phyloP scores from a whole-genome alignment of 2,797 vertebrate genomes.

The Eurystomus glaucurus region DNA sequence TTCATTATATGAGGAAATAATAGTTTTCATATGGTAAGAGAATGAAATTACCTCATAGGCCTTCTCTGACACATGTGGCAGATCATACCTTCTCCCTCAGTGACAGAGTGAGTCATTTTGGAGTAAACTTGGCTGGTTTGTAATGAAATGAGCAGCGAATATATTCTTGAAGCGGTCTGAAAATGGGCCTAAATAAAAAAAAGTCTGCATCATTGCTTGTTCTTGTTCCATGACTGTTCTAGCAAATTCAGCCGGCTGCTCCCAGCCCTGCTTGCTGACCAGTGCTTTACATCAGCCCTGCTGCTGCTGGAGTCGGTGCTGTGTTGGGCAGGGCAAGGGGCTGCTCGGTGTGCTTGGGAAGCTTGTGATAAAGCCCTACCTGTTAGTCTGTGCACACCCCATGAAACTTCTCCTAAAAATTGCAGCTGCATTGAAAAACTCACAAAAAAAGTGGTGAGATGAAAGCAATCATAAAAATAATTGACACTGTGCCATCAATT shows the following conservation, averaged over 20 bases:
- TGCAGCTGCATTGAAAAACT: neutral
- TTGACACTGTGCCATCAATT: neutral
- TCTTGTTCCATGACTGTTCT: neutral
- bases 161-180: neutral
- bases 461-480: neutral
- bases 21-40: constrained; percentile 35
- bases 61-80: constrained; percentile 46
- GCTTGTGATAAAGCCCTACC: neutral
- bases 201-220: constrained; percentile 41
- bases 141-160: constrained; percentile 25
- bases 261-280: neutral
- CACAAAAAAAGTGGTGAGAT: neutral
- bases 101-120: constrained; percentile 46
- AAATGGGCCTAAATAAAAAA: neutral
- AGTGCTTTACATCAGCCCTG: neutral
- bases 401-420: neutral
- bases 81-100: constrained; percentile 50
- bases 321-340: neutral
- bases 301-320: neutral
- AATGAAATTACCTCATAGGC: constrained; percentile 50
- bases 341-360: neutral
- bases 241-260: constrained; percentile 29
- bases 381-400: neutral
- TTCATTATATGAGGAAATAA: constrained; percentile 48
- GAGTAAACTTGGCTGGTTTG: constrained; percentile 32